Base-by-base conservation (phyloP, 2,888 invertebrate species). In the Petrolisthes cinctipes region DNA sequence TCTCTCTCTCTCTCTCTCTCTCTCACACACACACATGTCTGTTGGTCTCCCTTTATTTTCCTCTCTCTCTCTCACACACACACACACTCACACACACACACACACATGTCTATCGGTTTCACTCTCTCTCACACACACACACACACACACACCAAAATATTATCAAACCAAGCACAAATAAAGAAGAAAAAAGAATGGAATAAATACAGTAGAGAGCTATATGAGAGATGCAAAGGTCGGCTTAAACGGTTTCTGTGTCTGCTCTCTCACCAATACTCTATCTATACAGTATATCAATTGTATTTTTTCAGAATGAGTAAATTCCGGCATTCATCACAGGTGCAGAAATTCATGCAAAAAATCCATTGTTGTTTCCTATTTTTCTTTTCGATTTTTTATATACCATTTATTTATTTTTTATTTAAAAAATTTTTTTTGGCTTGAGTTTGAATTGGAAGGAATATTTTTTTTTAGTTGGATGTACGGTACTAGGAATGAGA, bases 31-130 rank as follows among this genome's bases (percentile, higher is more conserved):
- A 14, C 73, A 14, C 14, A 5, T n/a, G 7, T n/a, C n/a, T 14
- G n/a, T n/a, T 14, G 14, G 7, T n/a, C 17, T 7, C 73, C 14
- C 23, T 1, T 4, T 14, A 7, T 14, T 14, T 1, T 4, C 11
- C 73, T 17, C 73, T 17, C 73, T 17, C 73, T 17, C 73, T 17
- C 73, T 17, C 73, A 73, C 73, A 73, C 73, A 73, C 73, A 73
- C 73, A 73, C 4, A 73, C 73, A 73, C 73, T 14, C 73, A 73
- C 73, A 4, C 73, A 73, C 4, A 73, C 73, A 73, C 73, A 73
- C 73, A 73, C 73, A 73, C 73, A 2, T 7, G n/a, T 7, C 11
- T 73, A 7, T n/a, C 1, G 23, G 23, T n/a, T 73, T 11, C 7
- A 73, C 23, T 37, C 37, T 73, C 7, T 1, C 11, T n/a, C 23